Conservation (phyloP, 2,113 vertebrate species). For the Pavo muticus region DNA sequence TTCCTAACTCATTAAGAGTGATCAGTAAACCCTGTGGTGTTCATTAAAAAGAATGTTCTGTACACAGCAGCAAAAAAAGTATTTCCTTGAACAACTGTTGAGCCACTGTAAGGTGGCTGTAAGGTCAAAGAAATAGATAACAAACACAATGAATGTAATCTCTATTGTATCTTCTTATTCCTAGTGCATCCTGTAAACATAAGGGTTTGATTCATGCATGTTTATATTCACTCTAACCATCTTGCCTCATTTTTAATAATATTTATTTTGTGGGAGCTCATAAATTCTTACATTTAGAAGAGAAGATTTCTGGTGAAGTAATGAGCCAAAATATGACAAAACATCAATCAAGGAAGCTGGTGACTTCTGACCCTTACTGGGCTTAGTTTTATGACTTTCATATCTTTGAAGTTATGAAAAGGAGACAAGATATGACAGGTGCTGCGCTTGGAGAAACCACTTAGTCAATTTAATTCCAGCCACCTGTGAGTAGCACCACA, state of each 20-base stretch:
- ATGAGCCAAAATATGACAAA: slow-evolving; percentile 77
- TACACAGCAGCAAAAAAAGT: slow-evolving; percentile 46
- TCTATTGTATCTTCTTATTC: slow-evolving; percentile 33
- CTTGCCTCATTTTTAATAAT: slow-evolving; percentile 58
- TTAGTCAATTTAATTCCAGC: slow-evolving; percentile 79
- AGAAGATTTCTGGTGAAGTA: slow-evolving; percentile 35
- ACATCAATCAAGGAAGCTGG: slow-evolving; percentile 72
- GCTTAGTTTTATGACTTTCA: slow-evolving; percentile 86
- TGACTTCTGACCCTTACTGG: slow-evolving; percentile 79
- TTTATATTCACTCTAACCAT: not conserved
- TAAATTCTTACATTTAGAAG: slow-evolving; percentile 54
- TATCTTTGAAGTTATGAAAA: slow-evolving; percentile 87
- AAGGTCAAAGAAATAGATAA: slow-evolving; percentile 73
- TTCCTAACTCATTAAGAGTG: slow-evolving; percentile 69
- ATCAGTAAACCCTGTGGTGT: slow-evolving; percentile 77
- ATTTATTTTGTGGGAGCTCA: slow-evolving; percentile 42
- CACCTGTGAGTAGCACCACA: slow-evolving; percentile 62
- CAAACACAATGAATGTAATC: slow-evolving; percentile 47
- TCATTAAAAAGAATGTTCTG: slow-evolving; percentile 75
- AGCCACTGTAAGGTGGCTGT: slow-evolving; percentile 57
- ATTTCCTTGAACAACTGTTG: slow-evolving; percentile 53
- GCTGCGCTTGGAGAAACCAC: slow-evolving; percentile 83
- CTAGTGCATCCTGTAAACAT: slow-evolving; percentile 12
- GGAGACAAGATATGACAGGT: slow-evolving; percentile 86
- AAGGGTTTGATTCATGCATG: not conserved